phyloP scores from a whole-genome alignment of 2,888 invertebrate genomes.

The Lasiommata megera region DNA sequence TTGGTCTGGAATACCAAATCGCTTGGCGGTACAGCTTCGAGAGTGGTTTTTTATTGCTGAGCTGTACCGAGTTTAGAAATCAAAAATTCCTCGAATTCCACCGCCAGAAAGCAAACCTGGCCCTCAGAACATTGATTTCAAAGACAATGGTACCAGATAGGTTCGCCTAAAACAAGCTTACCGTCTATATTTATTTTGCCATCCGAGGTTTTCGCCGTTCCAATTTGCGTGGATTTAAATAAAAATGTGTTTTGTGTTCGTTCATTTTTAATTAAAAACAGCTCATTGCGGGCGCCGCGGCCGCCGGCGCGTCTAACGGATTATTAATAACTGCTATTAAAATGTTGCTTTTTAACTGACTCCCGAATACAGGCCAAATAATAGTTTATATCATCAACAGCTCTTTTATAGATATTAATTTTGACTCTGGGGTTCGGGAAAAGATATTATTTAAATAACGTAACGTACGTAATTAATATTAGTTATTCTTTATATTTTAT shows the following conservation, averaged over 20 bases:
- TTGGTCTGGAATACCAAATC: no score
- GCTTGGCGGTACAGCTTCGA: no score
- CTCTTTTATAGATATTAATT: no score
- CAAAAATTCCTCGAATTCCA: background rate
- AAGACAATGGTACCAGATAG: background rate
- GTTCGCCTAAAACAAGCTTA: no score
- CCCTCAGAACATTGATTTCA: background rate
- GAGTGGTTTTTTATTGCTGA: no score
- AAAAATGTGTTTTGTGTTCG: constrained; percentile 11
- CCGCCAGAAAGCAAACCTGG: background rate
- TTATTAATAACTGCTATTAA: constrained; percentile 1
- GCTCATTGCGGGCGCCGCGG: background rate
- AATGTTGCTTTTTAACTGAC: background rate
- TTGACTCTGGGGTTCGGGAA: no score
- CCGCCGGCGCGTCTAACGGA: background rate
- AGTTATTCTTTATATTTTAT: no score
- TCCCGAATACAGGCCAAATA: no score
- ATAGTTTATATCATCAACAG: no score
- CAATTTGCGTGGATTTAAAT: constrained; percentile 7
- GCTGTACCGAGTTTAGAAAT: no score
- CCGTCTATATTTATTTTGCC: background rate
- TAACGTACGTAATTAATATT: no score
- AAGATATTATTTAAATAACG: no score
- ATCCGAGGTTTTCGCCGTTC: background rate
- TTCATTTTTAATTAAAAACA: constrained; percentile 18